phyloP scores from a whole-genome alignment of 2,113 vertebrate species.

The Camelus dromedarius region DNA sequence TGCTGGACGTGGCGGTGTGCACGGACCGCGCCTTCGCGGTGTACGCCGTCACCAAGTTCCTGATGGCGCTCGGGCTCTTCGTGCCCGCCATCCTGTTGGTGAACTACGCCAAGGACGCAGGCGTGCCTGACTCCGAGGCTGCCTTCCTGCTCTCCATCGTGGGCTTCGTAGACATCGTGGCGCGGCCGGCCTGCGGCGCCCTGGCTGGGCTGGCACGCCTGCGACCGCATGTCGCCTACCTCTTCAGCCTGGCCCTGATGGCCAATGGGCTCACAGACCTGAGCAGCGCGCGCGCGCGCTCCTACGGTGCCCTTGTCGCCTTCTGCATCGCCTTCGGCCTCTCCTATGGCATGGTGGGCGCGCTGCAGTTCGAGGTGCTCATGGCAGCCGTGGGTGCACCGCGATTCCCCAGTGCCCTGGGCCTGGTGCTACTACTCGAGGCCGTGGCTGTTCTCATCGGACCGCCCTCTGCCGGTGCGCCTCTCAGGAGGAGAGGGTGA shows the following conservation, averaged over 20 bases:
- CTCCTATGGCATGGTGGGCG: constrained; percentile 91
- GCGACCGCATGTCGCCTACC: constrained; percentile 85
- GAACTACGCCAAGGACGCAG: constrained; percentile 90
- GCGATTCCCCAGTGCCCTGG: constrained; percentile 90
- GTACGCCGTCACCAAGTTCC: constrained; percentile 88
- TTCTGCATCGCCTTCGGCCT: constrained; percentile 91
- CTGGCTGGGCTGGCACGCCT: constrained; percentile 88
- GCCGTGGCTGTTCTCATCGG: constrained; percentile 89
- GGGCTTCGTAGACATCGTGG: constrained; percentile 90
- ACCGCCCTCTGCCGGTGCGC: constrained; percentile 89
- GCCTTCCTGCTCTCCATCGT: constrained; percentile 90
- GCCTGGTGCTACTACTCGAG: constrained; percentile 89
- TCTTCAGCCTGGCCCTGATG: constrained; percentile 89
- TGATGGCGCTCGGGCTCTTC: constrained; percentile 90
- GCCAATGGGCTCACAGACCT: constrained; percentile 90
- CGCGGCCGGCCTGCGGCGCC: constrained; percentile 88
- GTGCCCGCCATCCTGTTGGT: constrained; percentile 90
- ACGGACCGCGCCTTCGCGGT: constrained; percentile 87
- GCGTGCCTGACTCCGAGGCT: constrained; percentile 88
- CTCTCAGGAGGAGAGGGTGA: neutral
- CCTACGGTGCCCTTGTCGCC: constrained; percentile 85
- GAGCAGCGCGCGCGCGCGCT: constrained; percentile 86
- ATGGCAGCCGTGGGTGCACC: constrained; percentile 89
- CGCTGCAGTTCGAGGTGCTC: constrained; percentile 91
- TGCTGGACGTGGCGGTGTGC: constrained; percentile 89